Conservation (phyloP, 2,797 vertebrate genomes). For the Hoplostethus atlanticus region DNA sequence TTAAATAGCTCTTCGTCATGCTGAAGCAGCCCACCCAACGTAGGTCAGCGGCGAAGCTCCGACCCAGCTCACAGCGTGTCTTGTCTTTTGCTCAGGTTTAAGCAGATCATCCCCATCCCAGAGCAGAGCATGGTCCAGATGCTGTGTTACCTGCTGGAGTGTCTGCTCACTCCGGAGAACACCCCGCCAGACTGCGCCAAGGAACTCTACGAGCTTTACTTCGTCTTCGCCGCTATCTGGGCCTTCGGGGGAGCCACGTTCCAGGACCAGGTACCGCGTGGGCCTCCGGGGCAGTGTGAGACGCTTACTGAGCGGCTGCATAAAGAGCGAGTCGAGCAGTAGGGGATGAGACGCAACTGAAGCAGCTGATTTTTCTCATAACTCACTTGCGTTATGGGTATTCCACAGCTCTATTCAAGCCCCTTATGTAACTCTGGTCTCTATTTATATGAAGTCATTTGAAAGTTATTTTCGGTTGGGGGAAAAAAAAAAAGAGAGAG, state of each 20-base stretch:
- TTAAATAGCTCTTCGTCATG: not conserved
- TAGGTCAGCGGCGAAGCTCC: not conserved
- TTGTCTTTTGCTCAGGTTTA: slow-evolving; percentile 86
- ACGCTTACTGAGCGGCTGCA: slow-evolving; percentile 36
- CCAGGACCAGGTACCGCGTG: slow-evolving; percentile 91
- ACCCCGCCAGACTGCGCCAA: slow-evolving; percentile 91
- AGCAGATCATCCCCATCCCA: slow-evolving; percentile 93
- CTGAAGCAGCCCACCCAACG: not conserved
- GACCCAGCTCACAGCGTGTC: not conserved
- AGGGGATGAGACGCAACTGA: slow-evolving; percentile 22
- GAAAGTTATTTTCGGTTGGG: slow-evolving; percentile 59
- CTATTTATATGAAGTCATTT: slow-evolving; percentile 63
- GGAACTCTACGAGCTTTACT: slow-evolving; percentile 95
- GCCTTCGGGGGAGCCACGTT: slow-evolving; percentile 94
- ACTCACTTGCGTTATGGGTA: slow-evolving; percentile 35
- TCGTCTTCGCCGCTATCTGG: slow-evolving; percentile 96
- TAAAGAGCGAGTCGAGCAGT: slow-evolving; percentile 6
- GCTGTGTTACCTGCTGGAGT: slow-evolving; percentile 94
- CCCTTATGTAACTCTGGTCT: slow-evolving; percentile 55
- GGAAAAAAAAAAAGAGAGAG: slow-evolving; percentile 35
- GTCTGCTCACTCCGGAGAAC: slow-evolving; percentile 90
- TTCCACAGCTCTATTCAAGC: slow-evolving; percentile 37
- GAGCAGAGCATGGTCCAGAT: slow-evolving; percentile 96
- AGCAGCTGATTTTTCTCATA: slow-evolving; percentile 19
- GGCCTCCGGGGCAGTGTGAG: slow-evolving; percentile 20